Percentiles rank a stretch among this genome's conserved stretches.
These are phyloP conservation scores for Noctua fimbriata DNA, from an alignment of 2,888 invertebrate species.

Conservation along the genomic window DNA sequence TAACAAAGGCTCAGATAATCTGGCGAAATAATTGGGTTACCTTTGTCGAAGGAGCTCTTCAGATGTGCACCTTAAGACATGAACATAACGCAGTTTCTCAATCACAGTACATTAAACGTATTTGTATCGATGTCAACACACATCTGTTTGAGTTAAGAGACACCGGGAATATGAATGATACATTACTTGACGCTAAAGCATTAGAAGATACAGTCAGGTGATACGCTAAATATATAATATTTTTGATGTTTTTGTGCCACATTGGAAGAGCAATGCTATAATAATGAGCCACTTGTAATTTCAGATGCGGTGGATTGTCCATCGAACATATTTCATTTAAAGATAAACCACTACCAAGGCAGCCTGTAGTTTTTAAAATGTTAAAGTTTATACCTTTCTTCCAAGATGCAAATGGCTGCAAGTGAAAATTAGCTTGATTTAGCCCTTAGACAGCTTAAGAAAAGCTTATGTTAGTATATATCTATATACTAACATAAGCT, in stretches of 20 bases:
- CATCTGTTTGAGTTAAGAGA: not conserved
- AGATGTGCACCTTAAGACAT: slow-evolving; percentile 91
- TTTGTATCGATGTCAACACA: slow-evolving; percentile 11
- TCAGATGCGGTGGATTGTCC: slow-evolving; percentile 11
- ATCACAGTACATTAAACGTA: slow-evolving; percentile 17
- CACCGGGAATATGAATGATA: not conserved
- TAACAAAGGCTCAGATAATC: slow-evolving; percentile 64
- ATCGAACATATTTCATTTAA: slow-evolving; percentile 27
- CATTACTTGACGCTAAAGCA: not conserved
- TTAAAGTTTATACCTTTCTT: slow-evolving; percentile 29
- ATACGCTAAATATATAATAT: not conserved
- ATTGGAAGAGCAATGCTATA: not conserved
- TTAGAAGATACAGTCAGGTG: slow-evolving; percentile 5
- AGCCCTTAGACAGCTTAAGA: no score
- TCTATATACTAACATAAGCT: no score
- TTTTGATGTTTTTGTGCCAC: not conserved
- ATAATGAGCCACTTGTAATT: not conserved
- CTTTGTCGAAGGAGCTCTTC: slow-evolving; percentile 94
- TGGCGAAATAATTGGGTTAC: slow-evolving; percentile 94
- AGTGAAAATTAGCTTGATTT: no score
- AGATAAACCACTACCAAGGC: slow-evolving; percentile 10
- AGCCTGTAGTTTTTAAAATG: not conserved
- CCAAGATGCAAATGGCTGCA: slow-evolving; percentile 15
- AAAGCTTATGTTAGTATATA: no score
- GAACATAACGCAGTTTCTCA: slow-evolving; percentile 84